Percentiles rank a stretch among this genome's conserved stretches.
These are phyloP conservation scores for Fissipunctia ypsillon DNA, from an alignment of 2,888 invertebrate species.

Conservation along the genomic window DNA sequence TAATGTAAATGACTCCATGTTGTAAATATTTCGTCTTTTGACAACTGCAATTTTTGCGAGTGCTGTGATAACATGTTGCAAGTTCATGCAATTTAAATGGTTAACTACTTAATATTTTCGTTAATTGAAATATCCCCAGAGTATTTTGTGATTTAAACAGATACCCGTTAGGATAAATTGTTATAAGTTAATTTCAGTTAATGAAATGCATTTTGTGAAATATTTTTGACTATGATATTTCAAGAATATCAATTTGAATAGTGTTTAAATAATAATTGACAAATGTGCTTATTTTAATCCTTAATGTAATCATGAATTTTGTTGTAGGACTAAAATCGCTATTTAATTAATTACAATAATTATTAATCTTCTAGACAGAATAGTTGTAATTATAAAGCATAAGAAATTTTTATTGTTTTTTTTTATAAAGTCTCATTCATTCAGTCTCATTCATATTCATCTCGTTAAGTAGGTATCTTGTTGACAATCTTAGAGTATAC, in stretches of 20 bases:
- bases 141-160: constrained; percentile 74
- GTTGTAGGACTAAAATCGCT: constrained; percentile 74
- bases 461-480: too few relatives aligned
- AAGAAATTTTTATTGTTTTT: constrained; percentile 53
- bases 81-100: constrained; percentile 75
- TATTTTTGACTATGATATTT: constrained; percentile 72
- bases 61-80: constrained; percentile 86
- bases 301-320: constrained; percentile 77
- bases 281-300: constrained; percentile 77
- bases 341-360: constrained; percentile 68
- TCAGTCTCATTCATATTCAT: too few relatives aligned
- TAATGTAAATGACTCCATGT: constrained; percentile 70
- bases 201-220: constrained; percentile 78
- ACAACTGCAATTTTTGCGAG: constrained; percentile 84
- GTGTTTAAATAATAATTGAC: constrained; percentile 64
- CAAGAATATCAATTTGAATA: constrained; percentile 65
- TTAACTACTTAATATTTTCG: constrained; percentile 73
- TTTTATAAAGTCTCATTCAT: too few relatives aligned
- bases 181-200: constrained; percentile 73
- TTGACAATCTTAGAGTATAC: too few relatives aligned
- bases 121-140: constrained; percentile 76
- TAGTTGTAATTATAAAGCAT: constrained; percentile 67
- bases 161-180: constrained; percentile 71
- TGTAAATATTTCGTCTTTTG: constrained; percentile 81
- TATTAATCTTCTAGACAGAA: constrained; percentile 64